Percentiles rank a stretch among this genome's conserved stretches.
Conservation (phyloP, 2,113 vertebrate species). For the Datnioides undecimradiatus region DNA sequence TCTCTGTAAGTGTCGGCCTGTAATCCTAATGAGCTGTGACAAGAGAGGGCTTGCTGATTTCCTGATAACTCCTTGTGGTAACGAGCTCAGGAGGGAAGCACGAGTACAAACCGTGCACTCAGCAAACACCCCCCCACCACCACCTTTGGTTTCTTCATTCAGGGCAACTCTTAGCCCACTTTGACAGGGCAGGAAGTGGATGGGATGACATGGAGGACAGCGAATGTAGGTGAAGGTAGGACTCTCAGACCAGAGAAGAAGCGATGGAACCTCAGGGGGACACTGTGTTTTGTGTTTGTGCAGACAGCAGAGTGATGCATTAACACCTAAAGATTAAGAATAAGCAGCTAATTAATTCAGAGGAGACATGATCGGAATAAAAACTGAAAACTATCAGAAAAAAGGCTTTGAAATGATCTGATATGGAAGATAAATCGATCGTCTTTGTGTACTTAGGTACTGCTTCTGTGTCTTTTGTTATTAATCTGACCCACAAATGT, state of each 20-base stretch:
- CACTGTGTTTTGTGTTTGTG: not conserved
- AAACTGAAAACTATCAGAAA: not conserved
- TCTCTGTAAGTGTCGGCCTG: slow-evolving; percentile 16
- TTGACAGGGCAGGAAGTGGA: slow-evolving; percentile 26
- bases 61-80: slow-evolving; percentile 63
- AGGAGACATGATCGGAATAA: not conserved
- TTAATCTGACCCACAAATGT: too few relatives aligned
- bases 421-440: not conserved
- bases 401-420: not conserved
- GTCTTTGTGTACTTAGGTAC: not conserved
- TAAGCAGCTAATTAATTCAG: not conserved
- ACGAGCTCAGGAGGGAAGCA: slow-evolving; percentile 61
- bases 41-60: slow-evolving; percentile 60
- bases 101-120: slow-evolving; percentile 19
- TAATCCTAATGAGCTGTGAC: slow-evolving; percentile 74
- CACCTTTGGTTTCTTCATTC: slow-evolving; percentile 10
- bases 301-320: too few relatives aligned
- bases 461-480: not conserved
- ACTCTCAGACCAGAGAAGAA: not conserved
- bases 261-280: not conserved
- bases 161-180: not conserved
- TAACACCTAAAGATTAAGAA: not conserved
- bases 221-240: too few relatives aligned
- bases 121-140: slow-evolving; percentile 1
- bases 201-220: not conserved